Evolutionary conservation across 37 sponge, comb jelly and placozoan genomes (phyloP).

Genomic region (Diacarnus erythraeanus): DNA sequence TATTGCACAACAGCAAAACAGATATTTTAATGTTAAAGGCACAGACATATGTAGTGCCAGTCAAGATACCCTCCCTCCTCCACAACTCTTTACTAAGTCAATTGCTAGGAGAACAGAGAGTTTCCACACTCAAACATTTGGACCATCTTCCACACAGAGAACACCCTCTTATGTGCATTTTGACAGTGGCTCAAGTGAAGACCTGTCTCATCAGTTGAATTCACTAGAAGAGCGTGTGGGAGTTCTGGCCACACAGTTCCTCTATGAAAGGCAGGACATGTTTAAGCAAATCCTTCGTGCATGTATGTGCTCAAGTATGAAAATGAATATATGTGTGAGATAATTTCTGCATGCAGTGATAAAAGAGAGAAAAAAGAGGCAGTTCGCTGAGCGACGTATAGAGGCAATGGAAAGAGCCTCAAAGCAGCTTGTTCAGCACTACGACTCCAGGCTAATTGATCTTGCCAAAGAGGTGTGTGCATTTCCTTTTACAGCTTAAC

Average conservation of each 20-base stretch:
- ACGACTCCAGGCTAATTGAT: constrained; percentile 54
- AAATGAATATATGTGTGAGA: neutral
- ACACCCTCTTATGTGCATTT: neutral
- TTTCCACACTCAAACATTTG: constrained; percentile 18
- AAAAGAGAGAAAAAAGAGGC: constrained; percentile 52
- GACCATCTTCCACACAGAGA: neutral
- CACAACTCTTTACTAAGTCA: neutral
- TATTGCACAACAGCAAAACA: neutral
- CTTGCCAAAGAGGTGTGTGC: constrained; percentile 65
- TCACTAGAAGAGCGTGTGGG: constrained; percentile 25
- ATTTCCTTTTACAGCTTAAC: too few relatives aligned
- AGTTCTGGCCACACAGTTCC: constrained; percentile 17
- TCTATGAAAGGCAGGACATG: constrained; percentile 34
- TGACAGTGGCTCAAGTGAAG: constrained; percentile 12
- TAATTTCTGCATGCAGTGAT: constrained; percentile 22
- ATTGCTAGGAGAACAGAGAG: neutral
- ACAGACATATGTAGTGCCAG: neutral
- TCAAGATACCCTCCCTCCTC: neutral
- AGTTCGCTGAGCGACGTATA: constrained; percentile 28
- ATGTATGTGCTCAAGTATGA: neutral
- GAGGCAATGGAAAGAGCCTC: constrained; percentile 31
- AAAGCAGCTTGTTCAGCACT: constrained; percentile 34
- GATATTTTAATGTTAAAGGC: neutral
- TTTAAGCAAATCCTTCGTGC: constrained; percentile 7
- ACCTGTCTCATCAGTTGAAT: neutral